Conservation (phyloP, 2,113 vertebrate genomes). For the Chionodraco myersi region DNA sequence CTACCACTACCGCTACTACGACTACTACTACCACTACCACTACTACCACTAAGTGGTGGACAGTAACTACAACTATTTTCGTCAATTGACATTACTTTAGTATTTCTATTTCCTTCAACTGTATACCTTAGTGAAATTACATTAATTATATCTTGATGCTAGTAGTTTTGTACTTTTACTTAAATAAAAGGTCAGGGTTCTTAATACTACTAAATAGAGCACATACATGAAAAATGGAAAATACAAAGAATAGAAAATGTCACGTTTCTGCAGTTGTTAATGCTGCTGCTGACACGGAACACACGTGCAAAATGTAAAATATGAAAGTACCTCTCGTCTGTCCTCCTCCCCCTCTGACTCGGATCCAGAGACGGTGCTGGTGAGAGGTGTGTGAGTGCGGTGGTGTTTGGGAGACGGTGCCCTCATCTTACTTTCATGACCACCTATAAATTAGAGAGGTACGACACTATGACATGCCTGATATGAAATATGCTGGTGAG, state of each 20-base stretch:
- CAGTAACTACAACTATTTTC: no score
- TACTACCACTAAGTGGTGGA: no score
- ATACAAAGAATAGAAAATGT: no score
- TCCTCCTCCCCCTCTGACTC: constrained; percentile 83
- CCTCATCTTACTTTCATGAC: constrained; percentile 58
- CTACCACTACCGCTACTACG: no score
- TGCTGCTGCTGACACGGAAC: no score
- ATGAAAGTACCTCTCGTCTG: constrained; percentile 69
- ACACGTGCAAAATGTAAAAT: not conserved
- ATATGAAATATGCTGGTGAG: not conserved
- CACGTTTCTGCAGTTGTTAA: no score
- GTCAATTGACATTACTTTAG: no score
- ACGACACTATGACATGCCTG: not conserved
- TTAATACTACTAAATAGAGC: not conserved
- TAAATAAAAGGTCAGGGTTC: no score
- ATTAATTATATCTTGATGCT: not conserved
- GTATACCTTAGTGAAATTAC: no score
- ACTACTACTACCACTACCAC: no score
- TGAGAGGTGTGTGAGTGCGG: constrained; percentile 69
- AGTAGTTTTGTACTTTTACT: no score
- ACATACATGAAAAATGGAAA: not conserved
- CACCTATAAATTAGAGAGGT: constrained; percentile 38
- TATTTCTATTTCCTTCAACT: no score
- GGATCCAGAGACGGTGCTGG: constrained; percentile 73
- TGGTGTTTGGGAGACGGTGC: constrained; percentile 80